Base-by-base conservation (phyloP, 2,797 vertebrate genomes). In the Labroides dimidiatus region DNA sequence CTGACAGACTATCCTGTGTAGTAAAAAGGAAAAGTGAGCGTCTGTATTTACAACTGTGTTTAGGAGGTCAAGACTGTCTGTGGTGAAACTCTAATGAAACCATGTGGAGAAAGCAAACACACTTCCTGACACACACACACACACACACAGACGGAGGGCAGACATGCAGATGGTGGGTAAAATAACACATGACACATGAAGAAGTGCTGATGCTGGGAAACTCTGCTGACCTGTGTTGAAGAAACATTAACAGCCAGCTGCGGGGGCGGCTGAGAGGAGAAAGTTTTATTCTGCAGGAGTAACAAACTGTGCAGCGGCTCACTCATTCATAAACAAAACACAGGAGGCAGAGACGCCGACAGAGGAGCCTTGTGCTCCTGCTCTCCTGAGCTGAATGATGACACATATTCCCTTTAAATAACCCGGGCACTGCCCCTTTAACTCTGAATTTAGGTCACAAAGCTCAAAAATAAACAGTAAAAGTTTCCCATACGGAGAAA, bases 361-460 rank as follows among this genome's bases (percentile, higher is more conserved):
- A 77, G 56, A 80, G 70, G 43, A 10, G 63, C 80, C 56, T 76
- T 84, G 70, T 86, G 56, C 60, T 74, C 74, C 72, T 47, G 78
- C 59, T 57, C 72, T 47, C 77, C 59, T 60, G 57, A 64, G 24
- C 71, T 56, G 24, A 54, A 23, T 17, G 63, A 16, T 69, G 55
- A 24, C 69, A 76, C 64, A 84, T 76, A 69, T 66, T 73, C 64
- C 16, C 51, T 73, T 81, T 70, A 71, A 79, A 77, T 43, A 39
- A 54, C 48, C 36, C 19, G 0, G 2, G 51, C 55, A 21, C 68
- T 21, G 24, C 16, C 59, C 50, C 62, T 54, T 75, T 75, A 77
- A 77, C 50, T 49, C 23, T 0, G 57, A 82, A 84, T 74, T 67
- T 75, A 23, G 82, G 77, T 82, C 75, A 75, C 56, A 69, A 64